Evolutionary conservation across 2,113 vertebrate genomes (phyloP).

Genomic region (Apteryx owenii): DNA sequence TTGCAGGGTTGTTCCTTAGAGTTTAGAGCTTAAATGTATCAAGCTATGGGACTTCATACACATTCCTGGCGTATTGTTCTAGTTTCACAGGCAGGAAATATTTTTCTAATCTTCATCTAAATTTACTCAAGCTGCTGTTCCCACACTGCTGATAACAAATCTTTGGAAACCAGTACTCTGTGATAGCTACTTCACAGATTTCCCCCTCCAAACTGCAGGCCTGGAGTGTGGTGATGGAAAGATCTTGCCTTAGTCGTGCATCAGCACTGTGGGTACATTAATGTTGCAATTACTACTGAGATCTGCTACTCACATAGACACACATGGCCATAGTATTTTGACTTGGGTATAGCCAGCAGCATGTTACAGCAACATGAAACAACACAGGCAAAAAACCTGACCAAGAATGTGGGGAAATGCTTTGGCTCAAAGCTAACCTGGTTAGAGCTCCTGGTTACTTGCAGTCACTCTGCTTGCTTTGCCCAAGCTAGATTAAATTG

Average conservation of each 20-base stretch:
- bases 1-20: not conserved
- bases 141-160: not conserved
- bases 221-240: not conserved
- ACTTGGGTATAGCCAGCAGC: not conserved
- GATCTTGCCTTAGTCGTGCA: not conserved
- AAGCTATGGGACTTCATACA: not conserved
- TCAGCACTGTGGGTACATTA: not conserved
- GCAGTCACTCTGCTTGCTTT: not conserved
- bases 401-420: fast-evolving
- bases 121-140: not conserved
- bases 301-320: not conserved
- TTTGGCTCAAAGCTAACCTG: not conserved
- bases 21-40: not conserved
- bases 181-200: not conserved
- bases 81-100: not conserved
- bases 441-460: not conserved
- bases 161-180: not conserved
- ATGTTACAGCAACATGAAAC: not conserved
- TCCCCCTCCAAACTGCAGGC: not conserved
- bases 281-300: not conserved
- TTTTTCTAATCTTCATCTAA: conserved; percentile 19
- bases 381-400: not conserved
- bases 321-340: not conserved
- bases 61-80: not conserved
- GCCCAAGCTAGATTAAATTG: not conserved